phyloP scores from a whole-genome alignment of 2,888 invertebrate species.

The Chrysolina haemoptera region DNA sequence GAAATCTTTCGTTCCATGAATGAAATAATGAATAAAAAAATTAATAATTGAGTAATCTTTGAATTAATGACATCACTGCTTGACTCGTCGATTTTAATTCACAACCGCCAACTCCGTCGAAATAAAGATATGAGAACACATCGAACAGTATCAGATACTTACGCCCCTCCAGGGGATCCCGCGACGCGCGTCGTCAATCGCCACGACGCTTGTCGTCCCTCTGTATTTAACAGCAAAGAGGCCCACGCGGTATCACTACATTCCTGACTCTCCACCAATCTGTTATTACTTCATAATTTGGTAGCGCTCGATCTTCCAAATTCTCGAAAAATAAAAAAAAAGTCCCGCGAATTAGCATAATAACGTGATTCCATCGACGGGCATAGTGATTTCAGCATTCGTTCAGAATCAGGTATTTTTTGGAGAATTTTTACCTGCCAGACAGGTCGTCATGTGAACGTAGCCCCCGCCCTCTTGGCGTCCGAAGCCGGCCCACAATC shows the following conservation, averaged over 20 bases:
- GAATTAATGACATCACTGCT: too few species aligned
- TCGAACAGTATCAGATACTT: slow-evolving; percentile 65
- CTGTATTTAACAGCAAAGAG: slow-evolving; percentile 66
- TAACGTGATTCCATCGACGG: slow-evolving; percentile 42
- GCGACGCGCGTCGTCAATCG: slow-evolving; percentile 65
- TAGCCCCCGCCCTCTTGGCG: slow-evolving; percentile 65
- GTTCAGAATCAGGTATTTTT: slow-evolving; percentile 57
- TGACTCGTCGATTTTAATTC: neutral
- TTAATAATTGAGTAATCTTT: too few species aligned
- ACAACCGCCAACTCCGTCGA: slow-evolving; percentile 25
- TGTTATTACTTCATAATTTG: slow-evolving; percentile 43
- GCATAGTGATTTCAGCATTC: slow-evolving; percentile 51
- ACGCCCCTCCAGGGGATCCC: slow-evolving; percentile 62
- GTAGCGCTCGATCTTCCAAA: neutral
- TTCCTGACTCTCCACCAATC: slow-evolving; percentile 57
- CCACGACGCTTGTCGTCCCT: slow-evolving; percentile 64
- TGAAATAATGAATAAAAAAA: too few species aligned
- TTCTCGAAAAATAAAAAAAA: neutral
- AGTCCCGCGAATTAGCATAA: slow-evolving; percentile 45
- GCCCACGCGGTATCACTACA: slow-evolving; percentile 64
- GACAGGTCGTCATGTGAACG: slow-evolving; percentile 67
- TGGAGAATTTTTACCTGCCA: slow-evolving; percentile 64
- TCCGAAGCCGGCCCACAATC: slow-evolving; percentile 68
- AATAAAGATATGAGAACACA: slow-evolving; percentile 56
- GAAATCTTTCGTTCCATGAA: too few species aligned